Evolutionary conservation across 1,140 invertebrate species (phyloP).

Genomic region (Dreissena polymorpha): DNA sequence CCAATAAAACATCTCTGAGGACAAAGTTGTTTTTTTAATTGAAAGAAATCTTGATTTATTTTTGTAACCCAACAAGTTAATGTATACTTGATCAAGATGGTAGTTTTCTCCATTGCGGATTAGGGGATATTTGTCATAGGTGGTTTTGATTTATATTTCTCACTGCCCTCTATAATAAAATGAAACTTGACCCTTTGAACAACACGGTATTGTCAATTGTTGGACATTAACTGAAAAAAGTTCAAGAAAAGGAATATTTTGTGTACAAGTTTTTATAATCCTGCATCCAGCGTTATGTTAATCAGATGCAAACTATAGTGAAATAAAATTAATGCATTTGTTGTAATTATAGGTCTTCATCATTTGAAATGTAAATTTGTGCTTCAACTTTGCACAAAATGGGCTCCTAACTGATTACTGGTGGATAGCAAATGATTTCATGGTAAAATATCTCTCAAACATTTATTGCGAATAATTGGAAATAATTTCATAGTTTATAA

Average conservation of each 20-base stretch:
- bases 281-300: constrained; percentile 42
- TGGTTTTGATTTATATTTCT: constrained; percentile 37
- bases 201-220: constrained; percentile 34
- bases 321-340: constrained; percentile 27
- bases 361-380: neutral
- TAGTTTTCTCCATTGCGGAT: neutral
- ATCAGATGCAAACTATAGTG: constrained; percentile 38
- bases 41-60: too few species aligned
- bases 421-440: too few species aligned
- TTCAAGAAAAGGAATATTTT: constrained; percentile 42
- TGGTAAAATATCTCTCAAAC: too few species aligned
- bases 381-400: neutral
- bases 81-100: too few species aligned
- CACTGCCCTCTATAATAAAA: constrained; percentile 43
- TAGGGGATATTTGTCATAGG: constrained; percentile 36
- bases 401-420: too few species aligned
- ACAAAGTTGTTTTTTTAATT: too few species aligned
- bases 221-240: constrained; percentile 42
- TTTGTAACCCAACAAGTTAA: too few species aligned
- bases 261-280: constrained; percentile 33
- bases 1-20: too few species aligned
- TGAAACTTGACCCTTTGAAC: constrained; percentile 43
- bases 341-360: constrained; percentile 6
- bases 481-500: too few species aligned
- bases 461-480: too few species aligned